These are phyloP conservation scores for Melanotaenia trifasciata DNA, from an alignment of 2,797 vertebrate species.

Conservation along the genomic window DNA sequence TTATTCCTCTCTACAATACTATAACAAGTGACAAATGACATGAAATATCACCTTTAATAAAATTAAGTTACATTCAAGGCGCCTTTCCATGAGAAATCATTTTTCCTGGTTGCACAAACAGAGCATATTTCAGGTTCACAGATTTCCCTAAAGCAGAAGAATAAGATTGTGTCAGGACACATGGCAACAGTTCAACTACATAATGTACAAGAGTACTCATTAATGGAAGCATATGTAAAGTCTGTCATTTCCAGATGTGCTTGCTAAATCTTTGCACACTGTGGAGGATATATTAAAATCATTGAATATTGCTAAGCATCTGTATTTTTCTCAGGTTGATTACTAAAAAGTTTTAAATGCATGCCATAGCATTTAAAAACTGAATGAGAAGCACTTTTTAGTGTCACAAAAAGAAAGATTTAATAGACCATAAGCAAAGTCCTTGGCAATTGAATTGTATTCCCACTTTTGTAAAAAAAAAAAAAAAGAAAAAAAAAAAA, in stretches of 20 bases:
- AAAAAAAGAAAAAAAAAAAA: constrained; percentile 16
- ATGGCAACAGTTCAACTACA: constrained; percentile 65
- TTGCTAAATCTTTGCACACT: constrained; percentile 54
- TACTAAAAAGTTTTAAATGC: constrained; percentile 63
- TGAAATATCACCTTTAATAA: constrained; percentile 79
- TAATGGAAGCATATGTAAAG: constrained; percentile 60
- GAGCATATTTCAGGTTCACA: constrained; percentile 59
- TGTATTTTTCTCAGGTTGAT: constrained; percentile 65
- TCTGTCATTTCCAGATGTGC: constrained; percentile 61
- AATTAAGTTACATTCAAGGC: constrained; percentile 79
- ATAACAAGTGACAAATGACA: constrained; percentile 64
- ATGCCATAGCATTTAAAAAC: constrained; percentile 66
- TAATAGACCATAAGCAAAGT: constrained; percentile 67
- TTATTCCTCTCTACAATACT: constrained; percentile 20
- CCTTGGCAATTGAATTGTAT: constrained; percentile 69
- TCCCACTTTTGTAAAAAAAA: constrained; percentile 46
- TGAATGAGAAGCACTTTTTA: constrained; percentile 53
- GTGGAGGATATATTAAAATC: constrained; percentile 49
- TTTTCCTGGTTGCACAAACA: constrained; percentile 69
- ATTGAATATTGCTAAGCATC: constrained; percentile 76
- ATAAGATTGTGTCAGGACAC: constrained; percentile 64
- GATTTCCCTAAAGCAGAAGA: constrained; percentile 51
- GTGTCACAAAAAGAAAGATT: constrained; percentile 67
- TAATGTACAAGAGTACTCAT: constrained; percentile 66
- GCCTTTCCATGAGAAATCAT: constrained; percentile 69